phyloP scores from a whole-genome alignment of 2,888 invertebrate genomes.

The Nemoura dubitans region DNA sequence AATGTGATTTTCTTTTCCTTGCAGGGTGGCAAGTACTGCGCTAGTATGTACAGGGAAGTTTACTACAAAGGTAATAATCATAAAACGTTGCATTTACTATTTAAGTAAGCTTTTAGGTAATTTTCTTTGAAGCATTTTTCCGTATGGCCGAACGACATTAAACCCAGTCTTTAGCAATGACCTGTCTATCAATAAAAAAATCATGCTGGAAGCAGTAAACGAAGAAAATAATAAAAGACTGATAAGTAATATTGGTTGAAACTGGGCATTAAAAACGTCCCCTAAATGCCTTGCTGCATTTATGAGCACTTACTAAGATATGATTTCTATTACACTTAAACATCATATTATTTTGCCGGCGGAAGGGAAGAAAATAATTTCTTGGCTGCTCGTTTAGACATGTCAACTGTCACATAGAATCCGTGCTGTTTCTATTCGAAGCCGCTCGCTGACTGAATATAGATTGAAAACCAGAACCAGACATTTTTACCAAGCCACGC shows the following conservation, averaged over 20 bases:
- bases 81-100: neutral
- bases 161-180: neutral
- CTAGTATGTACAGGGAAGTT: constrained; percentile 91
- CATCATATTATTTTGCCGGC: neutral
- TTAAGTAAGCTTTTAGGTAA: constrained; percentile 18
- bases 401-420: neutral
- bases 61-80: constrained; percentile 81
- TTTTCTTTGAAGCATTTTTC: neutral
- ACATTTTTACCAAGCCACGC: neutral
- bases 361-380: neutral
- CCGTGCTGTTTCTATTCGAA: neutral
- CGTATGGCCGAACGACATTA: neutral
- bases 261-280: constrained; percentile 15
- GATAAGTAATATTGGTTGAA: constrained; percentile 18
- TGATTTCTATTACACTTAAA: neutral
- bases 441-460: neutral
- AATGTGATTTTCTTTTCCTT: constrained; percentile 58
- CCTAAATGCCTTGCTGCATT: neutral
- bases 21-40: constrained; percentile 81
- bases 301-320: constrained; percentile 10
- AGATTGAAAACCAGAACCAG: neutral
- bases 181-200: constrained; percentile 15
- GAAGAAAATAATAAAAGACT: neutral
- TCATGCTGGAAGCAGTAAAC: constrained; percentile 1
- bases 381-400: neutral